Evolutionary conservation across 2,888 invertebrate genomes (phyloP).

Genomic region (Macrostomum cliftonense): DNA sequence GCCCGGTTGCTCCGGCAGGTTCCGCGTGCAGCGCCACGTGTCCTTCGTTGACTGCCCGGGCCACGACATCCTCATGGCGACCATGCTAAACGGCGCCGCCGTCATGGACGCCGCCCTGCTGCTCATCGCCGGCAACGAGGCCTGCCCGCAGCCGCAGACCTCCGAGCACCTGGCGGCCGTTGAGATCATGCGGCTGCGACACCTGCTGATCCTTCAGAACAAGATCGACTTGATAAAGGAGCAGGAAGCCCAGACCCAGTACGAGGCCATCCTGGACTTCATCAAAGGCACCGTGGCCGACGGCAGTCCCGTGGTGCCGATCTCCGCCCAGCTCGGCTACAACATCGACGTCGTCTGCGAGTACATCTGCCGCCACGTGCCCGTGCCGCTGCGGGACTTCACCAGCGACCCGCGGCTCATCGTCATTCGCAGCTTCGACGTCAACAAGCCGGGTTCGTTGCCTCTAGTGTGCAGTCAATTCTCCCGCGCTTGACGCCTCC

Average conservation of each 20-base stretch:
- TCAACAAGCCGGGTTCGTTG: slow-evolving; percentile 99
- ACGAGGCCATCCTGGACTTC: slow-evolving; percentile 44
- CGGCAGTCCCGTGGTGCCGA: slow-evolving; percentile 90
- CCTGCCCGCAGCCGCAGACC: slow-evolving; percentile 97
- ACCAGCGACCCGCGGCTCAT: slow-evolving; percentile 81
- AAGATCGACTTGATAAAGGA: slow-evolving; percentile 98
- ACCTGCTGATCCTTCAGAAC: slow-evolving; percentile 92
- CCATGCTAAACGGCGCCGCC: slow-evolving; percentile 96
- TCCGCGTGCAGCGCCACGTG: slow-evolving; percentile 69
- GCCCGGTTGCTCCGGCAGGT: slow-evolving; percentile 69
- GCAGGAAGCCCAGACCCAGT: slow-evolving; percentile 90
- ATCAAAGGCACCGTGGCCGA: slow-evolving; percentile 73
- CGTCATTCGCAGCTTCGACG: slow-evolving; percentile 69
- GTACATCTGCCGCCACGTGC: slow-evolving; percentile 93
- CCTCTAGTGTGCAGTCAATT: no score
- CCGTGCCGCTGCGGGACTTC: slow-evolving; percentile 83
- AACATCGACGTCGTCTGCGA: slow-evolving; percentile 97
- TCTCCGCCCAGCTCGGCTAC: slow-evolving; percentile 94
- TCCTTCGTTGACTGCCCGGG: slow-evolving; percentile 99
- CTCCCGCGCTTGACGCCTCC: no score
- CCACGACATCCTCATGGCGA: slow-evolving; percentile 99
- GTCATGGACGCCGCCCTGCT: slow-evolving; percentile 98
- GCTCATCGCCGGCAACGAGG: slow-evolving; percentile 67
- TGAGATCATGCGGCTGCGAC: slow-evolving; percentile 97
- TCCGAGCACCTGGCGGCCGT: slow-evolving; percentile 98